Evolutionary conservation across 2,797 vertebrate species (phyloP).

Genomic region (Halcyon smyrnensis): DNA sequence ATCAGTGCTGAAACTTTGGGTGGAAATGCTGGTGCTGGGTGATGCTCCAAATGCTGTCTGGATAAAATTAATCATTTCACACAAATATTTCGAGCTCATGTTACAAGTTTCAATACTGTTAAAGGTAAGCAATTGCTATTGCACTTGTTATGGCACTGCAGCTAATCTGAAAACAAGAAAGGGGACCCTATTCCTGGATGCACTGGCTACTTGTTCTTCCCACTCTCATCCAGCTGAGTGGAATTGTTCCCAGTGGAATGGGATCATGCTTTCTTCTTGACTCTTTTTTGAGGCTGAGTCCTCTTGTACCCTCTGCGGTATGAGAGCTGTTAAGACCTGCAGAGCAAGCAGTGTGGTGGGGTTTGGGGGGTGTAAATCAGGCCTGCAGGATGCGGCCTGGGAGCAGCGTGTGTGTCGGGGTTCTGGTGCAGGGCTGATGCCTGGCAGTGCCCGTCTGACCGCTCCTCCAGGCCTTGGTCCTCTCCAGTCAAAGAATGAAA

Average conservation of each 20-base stretch:
- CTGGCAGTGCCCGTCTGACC: rapidly evolving
- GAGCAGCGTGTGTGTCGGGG: neutral
- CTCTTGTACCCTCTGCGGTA: rapidly evolving
- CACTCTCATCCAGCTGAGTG: neutral
- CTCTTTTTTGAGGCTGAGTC: rapidly evolving
- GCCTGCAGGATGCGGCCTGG: neutral
- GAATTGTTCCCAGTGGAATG: neutral
- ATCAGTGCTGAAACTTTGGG: conserved; percentile 22
- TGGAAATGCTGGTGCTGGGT: neutral
- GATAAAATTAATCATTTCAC: conserved; percentile 15
- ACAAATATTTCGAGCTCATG: conserved; percentile 38
- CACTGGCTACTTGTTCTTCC: neutral
- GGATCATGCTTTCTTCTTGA: neutral
- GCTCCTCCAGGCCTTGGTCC: neutral
- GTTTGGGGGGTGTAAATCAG: neutral
- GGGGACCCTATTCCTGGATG: rapidly evolving
- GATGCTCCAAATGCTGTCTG: neutral
- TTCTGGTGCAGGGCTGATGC: neutral
- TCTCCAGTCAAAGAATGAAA: neutral
- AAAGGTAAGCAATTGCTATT: neutral
- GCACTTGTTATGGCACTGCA: neutral
- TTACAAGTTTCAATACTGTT: conserved; percentile 23
- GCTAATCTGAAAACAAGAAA: neutral
- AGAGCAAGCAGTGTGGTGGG: neutral
- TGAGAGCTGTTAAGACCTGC: neutral